Conservation (phyloP, 2,113 vertebrate species). For the Psittacara wagleri region DNA sequence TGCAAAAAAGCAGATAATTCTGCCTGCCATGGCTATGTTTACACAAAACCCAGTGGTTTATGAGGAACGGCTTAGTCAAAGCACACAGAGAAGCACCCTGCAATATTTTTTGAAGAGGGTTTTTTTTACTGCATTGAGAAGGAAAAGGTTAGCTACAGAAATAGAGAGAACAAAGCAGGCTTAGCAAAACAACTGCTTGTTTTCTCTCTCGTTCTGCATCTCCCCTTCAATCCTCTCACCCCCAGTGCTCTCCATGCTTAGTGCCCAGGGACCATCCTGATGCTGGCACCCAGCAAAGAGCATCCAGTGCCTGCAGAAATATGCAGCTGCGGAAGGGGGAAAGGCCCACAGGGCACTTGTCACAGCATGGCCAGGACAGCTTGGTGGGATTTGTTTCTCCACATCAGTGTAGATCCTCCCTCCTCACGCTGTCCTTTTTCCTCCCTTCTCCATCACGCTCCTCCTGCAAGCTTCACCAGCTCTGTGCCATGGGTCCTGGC, state of each 20-base stretch:
- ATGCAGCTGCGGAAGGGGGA: background rate
- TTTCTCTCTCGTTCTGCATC: background rate
- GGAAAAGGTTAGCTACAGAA: slow-evolving; percentile 44
- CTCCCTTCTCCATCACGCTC: background rate
- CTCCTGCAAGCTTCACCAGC: background rate
- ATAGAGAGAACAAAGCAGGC: background rate
- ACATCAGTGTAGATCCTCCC: background rate
- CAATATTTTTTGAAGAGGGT: background rate
- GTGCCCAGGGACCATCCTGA: background rate
- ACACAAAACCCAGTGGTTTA: slow-evolving; percentile 29
- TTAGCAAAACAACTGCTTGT: background rate
- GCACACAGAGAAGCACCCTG: slow-evolving; percentile 38
- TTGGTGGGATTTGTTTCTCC: background rate
- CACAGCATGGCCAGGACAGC: background rate
- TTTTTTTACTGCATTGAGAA: background rate
- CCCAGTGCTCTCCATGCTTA: background rate
- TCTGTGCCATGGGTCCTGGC: background rate
- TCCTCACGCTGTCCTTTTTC: background rate
- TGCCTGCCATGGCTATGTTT: background rate
- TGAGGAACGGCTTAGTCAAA: slow-evolving; percentile 26
- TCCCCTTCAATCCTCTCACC: background rate
- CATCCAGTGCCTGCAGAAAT: background rate
- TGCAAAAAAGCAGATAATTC: background rate
- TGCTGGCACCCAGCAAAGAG: background rate
- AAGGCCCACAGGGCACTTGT: rapidly evolving